Conservation (phyloP, 1,140 invertebrate species). For the Sarcophaga bullata region DNA sequence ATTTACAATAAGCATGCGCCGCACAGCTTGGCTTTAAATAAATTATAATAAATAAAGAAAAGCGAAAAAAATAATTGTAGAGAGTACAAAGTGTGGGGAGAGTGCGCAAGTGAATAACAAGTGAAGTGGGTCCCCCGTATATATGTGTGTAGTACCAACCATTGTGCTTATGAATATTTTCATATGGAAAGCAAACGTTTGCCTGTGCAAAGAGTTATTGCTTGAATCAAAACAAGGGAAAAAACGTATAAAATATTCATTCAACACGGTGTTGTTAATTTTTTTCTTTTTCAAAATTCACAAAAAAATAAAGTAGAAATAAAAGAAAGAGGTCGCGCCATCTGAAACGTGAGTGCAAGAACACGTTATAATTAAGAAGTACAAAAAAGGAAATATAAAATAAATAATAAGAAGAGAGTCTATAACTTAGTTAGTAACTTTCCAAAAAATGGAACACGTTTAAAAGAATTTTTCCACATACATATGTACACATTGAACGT, state of each 20-base stretch:
- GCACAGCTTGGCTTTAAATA: too few species aligned
- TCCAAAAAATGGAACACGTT: constrained; percentile 32
- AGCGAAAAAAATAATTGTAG: too few species aligned
- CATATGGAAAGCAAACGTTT: neutral
- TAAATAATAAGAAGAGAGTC: neutral
- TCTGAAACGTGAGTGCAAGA: constrained; percentile 32
- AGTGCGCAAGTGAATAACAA: too few species aligned
- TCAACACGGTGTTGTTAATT: neutral
- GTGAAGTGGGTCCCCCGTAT: too few species aligned
- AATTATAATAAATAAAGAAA: too few species aligned
- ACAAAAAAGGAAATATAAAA: constrained; percentile 32
- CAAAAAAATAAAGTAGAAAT: constrained; percentile 25
- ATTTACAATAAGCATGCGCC: neutral
- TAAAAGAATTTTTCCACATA: constrained; percentile 21
- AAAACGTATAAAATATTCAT: neutral
- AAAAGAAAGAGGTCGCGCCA: constrained; percentile 44
- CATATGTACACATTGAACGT: constrained; percentile 42
- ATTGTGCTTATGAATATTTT: neutral
- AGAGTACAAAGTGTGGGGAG: too few species aligned
- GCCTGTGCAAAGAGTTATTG: neutral
- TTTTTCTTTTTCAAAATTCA: neutral
- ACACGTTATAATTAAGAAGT: constrained; percentile 42
- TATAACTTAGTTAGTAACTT: constrained; percentile 10
- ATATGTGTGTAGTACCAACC: neutral
- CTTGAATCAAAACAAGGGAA: constrained; percentile 6